Conservation (phyloP, 1,140 invertebrate genomes). For the Sweltsa coloradensis region DNA sequence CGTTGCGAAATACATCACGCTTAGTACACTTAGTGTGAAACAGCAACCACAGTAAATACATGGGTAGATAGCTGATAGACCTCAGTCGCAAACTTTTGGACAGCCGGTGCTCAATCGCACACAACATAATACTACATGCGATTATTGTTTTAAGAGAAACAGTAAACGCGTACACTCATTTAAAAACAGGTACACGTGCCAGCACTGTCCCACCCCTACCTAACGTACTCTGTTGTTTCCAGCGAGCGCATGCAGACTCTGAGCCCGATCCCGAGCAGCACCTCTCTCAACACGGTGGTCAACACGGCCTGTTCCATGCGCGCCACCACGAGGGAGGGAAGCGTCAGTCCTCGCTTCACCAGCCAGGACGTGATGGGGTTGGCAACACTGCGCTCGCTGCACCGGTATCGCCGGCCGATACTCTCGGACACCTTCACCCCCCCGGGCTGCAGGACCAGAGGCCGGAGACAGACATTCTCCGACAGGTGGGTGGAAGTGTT, state of each 20-base stretch:
- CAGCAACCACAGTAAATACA: too few species aligned
- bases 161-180: background rate
- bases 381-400: conserved; percentile 59
- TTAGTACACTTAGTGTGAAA: too few species aligned
- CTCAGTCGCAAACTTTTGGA: too few species aligned
- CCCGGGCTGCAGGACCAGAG: too few species aligned
- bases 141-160: background rate
- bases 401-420: conserved; percentile 46
- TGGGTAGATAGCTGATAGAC: too few species aligned
- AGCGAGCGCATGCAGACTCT: conserved; percentile 54
- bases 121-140: background rate
- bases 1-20: too few species aligned
- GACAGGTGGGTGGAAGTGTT: too few species aligned
- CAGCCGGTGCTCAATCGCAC: too few species aligned
- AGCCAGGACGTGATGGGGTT: conserved; percentile 68
- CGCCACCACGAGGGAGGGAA: conserved; percentile 3
- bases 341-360: conserved; percentile 47
- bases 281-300: conserved; percentile 25
- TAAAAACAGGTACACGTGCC: background rate
- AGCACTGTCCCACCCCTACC: too few species aligned
- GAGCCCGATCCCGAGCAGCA: conserved; percentile 69
- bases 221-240: conserved; percentile 14
- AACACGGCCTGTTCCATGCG: conserved; percentile 34
- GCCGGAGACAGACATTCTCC: too few species aligned
- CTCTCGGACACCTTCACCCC: conserved; percentile 17